Conservation (phyloP, 1,140 invertebrate species). For the Nylanderia fulva region DNA sequence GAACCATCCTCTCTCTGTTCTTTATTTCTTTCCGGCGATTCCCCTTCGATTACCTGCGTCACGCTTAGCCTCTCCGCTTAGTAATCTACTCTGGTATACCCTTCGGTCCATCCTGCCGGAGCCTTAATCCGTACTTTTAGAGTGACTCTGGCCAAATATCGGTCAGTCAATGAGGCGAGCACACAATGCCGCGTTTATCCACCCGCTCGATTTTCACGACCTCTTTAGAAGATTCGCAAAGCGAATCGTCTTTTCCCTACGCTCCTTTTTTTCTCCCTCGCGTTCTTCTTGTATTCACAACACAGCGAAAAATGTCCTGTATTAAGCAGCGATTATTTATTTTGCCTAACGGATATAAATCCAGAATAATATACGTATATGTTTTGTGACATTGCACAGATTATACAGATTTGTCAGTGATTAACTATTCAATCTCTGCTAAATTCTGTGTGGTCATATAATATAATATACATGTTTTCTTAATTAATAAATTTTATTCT, state of each 20-base stretch:
- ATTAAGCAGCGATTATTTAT: not conserved
- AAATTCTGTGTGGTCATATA: not conserved
- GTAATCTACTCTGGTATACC: slow-evolving; percentile 27
- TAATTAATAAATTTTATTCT: not conserved
- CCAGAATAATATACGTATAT: not conserved
- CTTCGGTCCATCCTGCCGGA: not conserved
- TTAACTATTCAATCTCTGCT: too few relatives aligned
- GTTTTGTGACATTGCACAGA: not conserved
- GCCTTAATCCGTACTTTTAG: slow-evolving; percentile 71
- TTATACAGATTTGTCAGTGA: too few relatives aligned
- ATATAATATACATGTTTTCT: not conserved
- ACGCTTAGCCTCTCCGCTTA: slow-evolving; percentile 42
- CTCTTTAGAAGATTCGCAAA: slow-evolving; percentile 59
- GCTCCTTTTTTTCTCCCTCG: not conserved
- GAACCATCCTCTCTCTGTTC: slow-evolving; percentile 64
- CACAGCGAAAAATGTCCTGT: not conserved
- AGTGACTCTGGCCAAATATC: slow-evolving; percentile 69
- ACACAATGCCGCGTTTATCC: slow-evolving; percentile 71
- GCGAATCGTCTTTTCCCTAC: slow-evolving; percentile 30
- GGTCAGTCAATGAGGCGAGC: slow-evolving; percentile 65
- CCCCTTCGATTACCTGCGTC: slow-evolving; percentile 52
- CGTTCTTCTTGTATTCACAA: not conserved
- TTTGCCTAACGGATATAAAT: not conserved
- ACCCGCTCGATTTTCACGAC: slow-evolving; percentile 60
- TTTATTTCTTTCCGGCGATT: slow-evolving; percentile 46